Conservation (phyloP, 2,113 vertebrate genomes). For the Crocuta crocuta region DNA sequence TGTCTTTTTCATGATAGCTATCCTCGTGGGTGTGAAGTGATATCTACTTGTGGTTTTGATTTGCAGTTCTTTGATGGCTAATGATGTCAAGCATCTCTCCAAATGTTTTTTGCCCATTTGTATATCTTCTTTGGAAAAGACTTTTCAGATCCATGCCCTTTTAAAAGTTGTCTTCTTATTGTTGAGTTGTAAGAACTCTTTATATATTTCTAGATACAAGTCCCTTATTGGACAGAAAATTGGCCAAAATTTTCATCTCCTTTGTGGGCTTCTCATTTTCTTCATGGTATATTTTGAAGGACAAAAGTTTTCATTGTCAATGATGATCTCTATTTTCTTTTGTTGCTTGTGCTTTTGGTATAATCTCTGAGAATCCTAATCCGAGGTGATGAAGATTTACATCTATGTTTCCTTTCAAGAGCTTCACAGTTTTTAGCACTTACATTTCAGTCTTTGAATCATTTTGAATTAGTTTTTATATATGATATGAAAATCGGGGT, state of each 20-base stretch:
- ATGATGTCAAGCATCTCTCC: background rate
- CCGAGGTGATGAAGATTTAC: conserved; percentile 30
- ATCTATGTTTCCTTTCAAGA: background rate
- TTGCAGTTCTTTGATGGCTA: conserved; percentile 5
- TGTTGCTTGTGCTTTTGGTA: conserved; percentile 43
- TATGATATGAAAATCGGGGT: background rate
- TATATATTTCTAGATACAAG: conserved; percentile 39
- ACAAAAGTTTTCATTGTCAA: background rate
- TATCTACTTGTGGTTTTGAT: background rate
- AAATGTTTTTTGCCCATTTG: background rate
- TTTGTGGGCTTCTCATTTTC: conserved; percentile 41
- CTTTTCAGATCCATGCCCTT: background rate
- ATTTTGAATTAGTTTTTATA: conserved; percentile 48
- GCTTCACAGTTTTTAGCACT: background rate
- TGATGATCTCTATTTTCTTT: conserved; percentile 33
- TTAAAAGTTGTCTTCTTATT: conserved; percentile 27
- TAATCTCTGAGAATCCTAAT: conserved; percentile 29
- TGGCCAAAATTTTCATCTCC: background rate
- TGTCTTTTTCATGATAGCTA: background rate
- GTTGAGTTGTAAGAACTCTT: conserved; percentile 7
- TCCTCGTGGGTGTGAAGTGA: background rate
- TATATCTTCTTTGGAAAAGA: conserved; percentile 21
- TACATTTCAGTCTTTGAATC: conserved; percentile 2
- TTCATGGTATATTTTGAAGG: background rate
- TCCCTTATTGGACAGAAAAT: background rate